Percentiles rank a stretch among this genome's conserved stretches.
Evolutionary conservation across 2,113 vertebrate genomes (phyloP).

Genomic region (Eira barbara): DNA sequence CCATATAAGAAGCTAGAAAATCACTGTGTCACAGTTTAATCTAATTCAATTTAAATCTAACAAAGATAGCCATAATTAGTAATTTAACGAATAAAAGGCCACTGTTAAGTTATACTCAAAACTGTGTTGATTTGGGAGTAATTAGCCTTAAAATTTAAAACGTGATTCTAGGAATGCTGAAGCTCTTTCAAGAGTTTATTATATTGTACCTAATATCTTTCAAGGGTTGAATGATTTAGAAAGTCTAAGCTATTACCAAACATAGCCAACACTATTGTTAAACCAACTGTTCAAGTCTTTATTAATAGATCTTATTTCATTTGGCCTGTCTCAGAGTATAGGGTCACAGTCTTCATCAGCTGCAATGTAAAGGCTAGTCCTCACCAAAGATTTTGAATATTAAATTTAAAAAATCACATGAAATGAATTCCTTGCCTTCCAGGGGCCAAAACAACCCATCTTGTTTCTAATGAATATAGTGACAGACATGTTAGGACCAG

Average conservation of each 20-base stretch:
- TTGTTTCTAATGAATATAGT: conserved; percentile 62
- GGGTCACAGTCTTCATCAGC: not conserved
- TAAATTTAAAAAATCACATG: conserved; percentile 60
- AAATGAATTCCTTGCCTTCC: conserved; percentile 26
- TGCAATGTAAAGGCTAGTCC: not conserved
- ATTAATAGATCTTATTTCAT: not conserved
- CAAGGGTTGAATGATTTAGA: conserved; percentile 3
- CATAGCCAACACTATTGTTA: not conserved
- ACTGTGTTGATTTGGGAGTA: conserved; percentile 50
- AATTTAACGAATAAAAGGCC: conserved; percentile 71
- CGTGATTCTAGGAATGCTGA: not conserved
- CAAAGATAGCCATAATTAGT: conserved; percentile 76
- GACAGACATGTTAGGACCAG: not conserved
- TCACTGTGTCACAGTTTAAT: conserved; percentile 68
- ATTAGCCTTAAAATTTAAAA: conserved; percentile 57
- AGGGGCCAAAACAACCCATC: conserved; percentile 6
- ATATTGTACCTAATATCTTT: not conserved
- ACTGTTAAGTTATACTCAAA: conserved; percentile 69
- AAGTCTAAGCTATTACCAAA: conserved; percentile 14
- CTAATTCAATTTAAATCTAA: conserved; percentile 75
- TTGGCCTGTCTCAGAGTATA: not conserved
- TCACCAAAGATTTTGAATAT: conserved; percentile 21
- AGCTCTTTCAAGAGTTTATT: conserved; percentile 32
- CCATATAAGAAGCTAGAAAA: conserved; percentile 68
- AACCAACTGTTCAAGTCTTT: not conserved